A percentile compares a stretch with the other conserved stretches of the same genome.
phyloP scores from a whole-genome alignment of 2,797 vertebrate genomes.

The Prionace glauca region DNA sequence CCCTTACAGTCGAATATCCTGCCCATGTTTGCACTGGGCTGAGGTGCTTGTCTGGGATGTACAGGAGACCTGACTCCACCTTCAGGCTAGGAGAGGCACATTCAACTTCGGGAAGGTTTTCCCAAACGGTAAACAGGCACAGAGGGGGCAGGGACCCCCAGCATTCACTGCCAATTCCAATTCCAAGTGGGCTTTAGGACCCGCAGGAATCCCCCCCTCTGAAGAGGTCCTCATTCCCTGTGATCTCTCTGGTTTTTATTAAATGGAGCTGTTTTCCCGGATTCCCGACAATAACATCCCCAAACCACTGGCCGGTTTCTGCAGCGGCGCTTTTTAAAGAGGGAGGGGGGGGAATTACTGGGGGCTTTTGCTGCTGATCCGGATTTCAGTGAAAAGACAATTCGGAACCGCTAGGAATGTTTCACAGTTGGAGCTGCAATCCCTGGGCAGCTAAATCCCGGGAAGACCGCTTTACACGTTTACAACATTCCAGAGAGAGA shows the following conservation, averaged over 20 bases:
- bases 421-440: neutral
- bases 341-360: neutral
- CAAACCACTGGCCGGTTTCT: neutral
- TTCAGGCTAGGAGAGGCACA: neutral
- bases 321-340: neutral
- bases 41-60: neutral
- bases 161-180: accelerated
- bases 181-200: neutral
- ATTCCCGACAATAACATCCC: neutral
- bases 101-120: neutral
- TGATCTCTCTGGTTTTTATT: neutral
- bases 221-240: neutral
- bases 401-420: too few species aligned
- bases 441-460: slow-evolving; percentile 2
- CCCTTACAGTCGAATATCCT: neutral
- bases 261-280: neutral
- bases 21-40: neutral
- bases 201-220: neutral
- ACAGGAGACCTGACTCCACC: too few species aligned
- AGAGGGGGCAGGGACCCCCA: neutral
- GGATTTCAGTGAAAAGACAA: neutral
- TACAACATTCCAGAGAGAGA: slow-evolving; percentile 53
- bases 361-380: neutral
- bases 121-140: neutral
- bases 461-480: slow-evolving; percentile 57